Evolutionary conservation across 2,888 invertebrate genomes (phyloP).

Genomic region (Spodoptera littoralis): DNA sequence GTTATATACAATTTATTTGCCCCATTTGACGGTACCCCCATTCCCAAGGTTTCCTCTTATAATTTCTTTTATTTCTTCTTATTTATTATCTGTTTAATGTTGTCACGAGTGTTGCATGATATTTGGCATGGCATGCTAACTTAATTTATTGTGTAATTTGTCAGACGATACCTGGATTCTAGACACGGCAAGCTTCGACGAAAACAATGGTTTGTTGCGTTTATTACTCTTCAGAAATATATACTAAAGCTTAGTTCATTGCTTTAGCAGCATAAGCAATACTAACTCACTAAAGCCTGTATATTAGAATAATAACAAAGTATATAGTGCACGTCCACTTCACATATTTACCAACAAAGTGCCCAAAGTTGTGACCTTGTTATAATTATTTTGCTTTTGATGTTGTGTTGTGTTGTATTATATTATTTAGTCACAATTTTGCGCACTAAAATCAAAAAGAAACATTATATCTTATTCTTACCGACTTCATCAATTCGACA

Average conservation of each 20-base stretch:
- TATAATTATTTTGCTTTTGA: conserved; percentile 13
- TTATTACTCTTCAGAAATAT: conserved; percentile 69
- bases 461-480: conserved; percentile 5
- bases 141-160: conserved; percentile 84
- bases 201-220: conserved; percentile 86
- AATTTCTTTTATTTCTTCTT: conserved; percentile 58
- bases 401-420: conserved; percentile 13
- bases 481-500: neutral
- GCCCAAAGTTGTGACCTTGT: conserved; percentile 31
- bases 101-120: conserved; percentile 81
- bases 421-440: conserved; percentile 27
- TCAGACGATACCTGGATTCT: conserved; percentile 88
- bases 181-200: conserved; percentile 83
- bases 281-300: conserved; percentile 66
- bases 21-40: conserved; percentile 41
- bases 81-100: conserved; percentile 58
- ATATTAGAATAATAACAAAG: conserved; percentile 38
- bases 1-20: conserved; percentile 52
- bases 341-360: conserved; percentile 16
- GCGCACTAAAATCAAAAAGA: conserved; percentile 21
- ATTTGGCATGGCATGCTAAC: conserved; percentile 87
- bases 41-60: conserved; percentile 53
- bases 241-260: conserved; percentile 65
- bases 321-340: conserved; percentile 55
- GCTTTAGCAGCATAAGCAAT: conserved; percentile 64